Base-by-base conservation (phyloP, 2,113 vertebrate genomes). In the Hippolais icterina region DNA sequence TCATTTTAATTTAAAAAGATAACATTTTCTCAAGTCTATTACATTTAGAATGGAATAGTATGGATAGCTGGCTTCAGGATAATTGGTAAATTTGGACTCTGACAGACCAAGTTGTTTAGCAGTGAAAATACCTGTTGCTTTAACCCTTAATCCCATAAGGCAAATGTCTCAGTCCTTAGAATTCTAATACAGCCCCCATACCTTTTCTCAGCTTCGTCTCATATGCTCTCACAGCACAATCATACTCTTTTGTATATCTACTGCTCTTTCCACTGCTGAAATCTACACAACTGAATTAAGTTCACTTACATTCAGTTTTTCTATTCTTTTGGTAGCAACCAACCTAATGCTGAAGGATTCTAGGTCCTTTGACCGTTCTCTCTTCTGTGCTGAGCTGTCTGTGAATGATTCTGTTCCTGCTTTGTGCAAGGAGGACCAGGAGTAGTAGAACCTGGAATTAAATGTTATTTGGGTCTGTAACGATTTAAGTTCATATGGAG, bases 81-180 rank as follows among this genome's bases (percentile, higher is more conserved):
- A 98, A 97, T 96, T 97, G 93, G 68, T 95, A 93, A 96, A 96
- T 94, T 86, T 84, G 93, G 97, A 96, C 92, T 96, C 91, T 94
- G 84, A 96, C 84, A 93, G 94, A 63, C 53, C 61, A 97, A 87
- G 87, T 91, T 97, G 90, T 96, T 88, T 88, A 93, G 74, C 92
- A 94, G 7, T 39, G 41, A 87, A 57, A 60, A 2, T 95, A 61
- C 90, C 63, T 91, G 41, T 72, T 95, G 17, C 66, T 88, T 96
- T 96, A 93, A 91, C 82, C 70, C 87, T 94, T 72, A 89, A 76
- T 87, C 11, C 29, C 29, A 10, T 31, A 79, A 69, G 3, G 52
- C 24, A 86, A 87, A 35, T 69, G 16, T 82, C 56, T 81, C 35
- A 39, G 53, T 68, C 35, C 17, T 68, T 44, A 54, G 35, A 72